Conservation (phyloP, 2,797 vertebrate genomes). For the Cuculus canorus region DNA sequence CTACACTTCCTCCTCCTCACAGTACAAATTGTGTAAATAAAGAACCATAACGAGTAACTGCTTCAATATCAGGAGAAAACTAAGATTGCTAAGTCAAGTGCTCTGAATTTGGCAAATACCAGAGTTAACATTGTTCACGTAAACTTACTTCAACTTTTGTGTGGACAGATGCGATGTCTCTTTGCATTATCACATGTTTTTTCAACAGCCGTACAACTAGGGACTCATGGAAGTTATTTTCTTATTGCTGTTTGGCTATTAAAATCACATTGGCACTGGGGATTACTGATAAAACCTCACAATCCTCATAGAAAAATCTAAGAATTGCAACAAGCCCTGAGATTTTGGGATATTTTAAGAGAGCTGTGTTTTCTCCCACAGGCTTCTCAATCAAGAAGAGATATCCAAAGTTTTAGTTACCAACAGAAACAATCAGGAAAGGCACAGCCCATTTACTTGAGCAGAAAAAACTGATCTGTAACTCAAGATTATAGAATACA, state of each 20-base stretch:
- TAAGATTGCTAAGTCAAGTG: neutral
- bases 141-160: neutral
- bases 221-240: neutral
- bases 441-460: neutral
- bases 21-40: neutral
- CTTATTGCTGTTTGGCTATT: neutral
- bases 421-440: neutral
- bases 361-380: neutral
- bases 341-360: neutral
- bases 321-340: neutral
- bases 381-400: neutral
- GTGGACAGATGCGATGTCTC: neutral
- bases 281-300: neutral
- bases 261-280: neutral
- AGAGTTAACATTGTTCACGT: neutral
- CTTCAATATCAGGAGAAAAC: neutral
- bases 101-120: neutral
- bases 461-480: neutral
- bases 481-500: neutral
- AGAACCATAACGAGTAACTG: neutral
- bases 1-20: neutral
- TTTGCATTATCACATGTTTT: neutral
- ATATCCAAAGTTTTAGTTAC: neutral
- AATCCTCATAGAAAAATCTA: neutral
- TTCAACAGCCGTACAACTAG: neutral